These are phyloP conservation scores for Heliconius nattereri DNA, from an alignment of 1,140 invertebrate genomes.

Conservation along the genomic window DNA sequence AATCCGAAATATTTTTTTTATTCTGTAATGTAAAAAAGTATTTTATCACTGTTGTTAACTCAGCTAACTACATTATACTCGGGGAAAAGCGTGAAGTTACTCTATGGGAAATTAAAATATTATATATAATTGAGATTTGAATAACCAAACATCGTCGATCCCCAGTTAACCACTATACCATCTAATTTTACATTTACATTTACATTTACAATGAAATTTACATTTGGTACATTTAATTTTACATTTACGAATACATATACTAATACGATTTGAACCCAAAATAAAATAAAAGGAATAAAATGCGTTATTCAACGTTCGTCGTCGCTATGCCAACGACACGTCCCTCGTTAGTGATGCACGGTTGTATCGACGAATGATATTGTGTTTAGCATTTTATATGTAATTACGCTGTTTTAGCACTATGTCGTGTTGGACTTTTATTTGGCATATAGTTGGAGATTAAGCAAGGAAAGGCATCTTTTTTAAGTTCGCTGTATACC, in stretches of 20 bases:
- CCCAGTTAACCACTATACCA: background rate
- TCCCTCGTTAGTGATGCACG: conserved; percentile 26
- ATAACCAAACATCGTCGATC: background rate
- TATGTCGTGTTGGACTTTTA: background rate
- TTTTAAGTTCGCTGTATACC: background rate
- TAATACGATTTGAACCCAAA: conserved; percentile 3
- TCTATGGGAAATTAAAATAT: too few relatives aligned
- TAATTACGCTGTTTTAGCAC: background rate
- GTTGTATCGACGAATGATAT: background rate
- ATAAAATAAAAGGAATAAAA: conserved; percentile 10
- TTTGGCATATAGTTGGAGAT: background rate
- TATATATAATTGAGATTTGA: background rate
- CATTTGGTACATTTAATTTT: background rate
- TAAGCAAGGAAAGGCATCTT: background rate
- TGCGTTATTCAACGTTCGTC: background rate
- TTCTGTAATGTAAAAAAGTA: too few relatives aligned
- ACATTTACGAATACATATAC: background rate
- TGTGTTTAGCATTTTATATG: background rate
- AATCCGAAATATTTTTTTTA: too few relatives aligned
- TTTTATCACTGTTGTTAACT: too few relatives aligned
- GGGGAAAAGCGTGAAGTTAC: too few relatives aligned
- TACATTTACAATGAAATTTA: background rate
- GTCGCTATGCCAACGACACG: conserved; percentile 32
- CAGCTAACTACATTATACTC: too few relatives aligned
- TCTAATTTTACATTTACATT: background rate